Evolutionary conservation across 2,888 invertebrate species (phyloP).

Genomic region (Gerosis bhagava): DNA sequence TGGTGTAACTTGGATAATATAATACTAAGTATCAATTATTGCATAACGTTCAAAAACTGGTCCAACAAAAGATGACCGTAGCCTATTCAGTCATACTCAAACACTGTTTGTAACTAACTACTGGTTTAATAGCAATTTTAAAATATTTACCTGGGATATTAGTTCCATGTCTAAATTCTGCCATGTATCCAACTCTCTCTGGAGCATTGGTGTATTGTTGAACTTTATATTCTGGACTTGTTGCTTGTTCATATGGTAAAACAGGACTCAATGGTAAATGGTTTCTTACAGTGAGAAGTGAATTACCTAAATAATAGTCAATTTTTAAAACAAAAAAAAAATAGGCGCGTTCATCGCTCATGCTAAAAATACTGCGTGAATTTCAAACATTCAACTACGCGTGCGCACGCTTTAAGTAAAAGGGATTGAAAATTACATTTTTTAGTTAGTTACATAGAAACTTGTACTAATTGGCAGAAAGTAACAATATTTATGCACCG

Average conservation of each 20-base stretch:
- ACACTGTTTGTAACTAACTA: too few relatives aligned
- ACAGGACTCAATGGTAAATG: constrained; percentile 86
- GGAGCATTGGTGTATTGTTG: constrained; percentile 84
- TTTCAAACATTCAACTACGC: constrained; percentile 32
- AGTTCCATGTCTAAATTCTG: constrained; percentile 84
- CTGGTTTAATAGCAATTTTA: too few relatives aligned
- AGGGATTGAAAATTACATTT: constrained; percentile 20
- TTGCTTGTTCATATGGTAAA: constrained; percentile 77
- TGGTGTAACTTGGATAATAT: too few relatives aligned
- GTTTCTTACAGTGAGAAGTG: constrained; percentile 87
- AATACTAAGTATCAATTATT: too few relatives aligned
- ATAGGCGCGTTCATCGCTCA: constrained; percentile 32
- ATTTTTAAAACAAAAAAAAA: constrained; percentile 8
- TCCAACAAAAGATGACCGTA: too few relatives aligned
- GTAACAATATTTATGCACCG: constrained; percentile 18
- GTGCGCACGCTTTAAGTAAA: constrained; percentile 18
- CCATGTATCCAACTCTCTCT: constrained; percentile 80
- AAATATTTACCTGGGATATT: constrained; percentile 88
- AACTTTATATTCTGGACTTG: constrained; percentile 79
- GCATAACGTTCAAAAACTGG: too few relatives aligned
- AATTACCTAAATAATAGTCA: constrained; percentile 70
- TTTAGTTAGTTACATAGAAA: constrained; percentile 15
- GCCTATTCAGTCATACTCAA: too few relatives aligned
- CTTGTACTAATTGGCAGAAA: constrained; percentile 25
- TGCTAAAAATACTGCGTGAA: constrained; percentile 43